These are phyloP conservation scores for Zeus faber DNA, from an alignment of 2,113 vertebrate species.

Conservation along the genomic window DNA sequence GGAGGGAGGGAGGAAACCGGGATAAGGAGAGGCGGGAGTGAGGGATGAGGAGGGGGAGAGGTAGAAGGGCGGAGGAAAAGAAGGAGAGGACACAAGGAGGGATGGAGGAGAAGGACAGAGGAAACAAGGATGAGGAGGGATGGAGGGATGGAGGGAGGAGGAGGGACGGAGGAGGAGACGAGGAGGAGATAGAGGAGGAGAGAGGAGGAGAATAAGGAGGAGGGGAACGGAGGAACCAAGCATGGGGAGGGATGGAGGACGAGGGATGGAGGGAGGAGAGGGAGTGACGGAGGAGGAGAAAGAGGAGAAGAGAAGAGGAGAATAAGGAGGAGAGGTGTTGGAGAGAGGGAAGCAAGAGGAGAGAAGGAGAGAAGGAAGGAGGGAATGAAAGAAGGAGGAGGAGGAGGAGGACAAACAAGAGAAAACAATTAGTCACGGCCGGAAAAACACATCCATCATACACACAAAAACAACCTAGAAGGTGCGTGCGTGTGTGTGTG, in stretches of 20 bases:
- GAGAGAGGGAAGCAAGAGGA: too few species aligned
- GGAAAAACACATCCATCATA: too few species aligned
- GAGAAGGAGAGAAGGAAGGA: conserved; percentile 15
- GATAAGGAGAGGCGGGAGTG: neutral
- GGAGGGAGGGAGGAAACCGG: neutral
- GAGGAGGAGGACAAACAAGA: neutral
- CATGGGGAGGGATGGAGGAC: neutral
- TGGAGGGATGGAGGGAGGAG: too few species aligned
- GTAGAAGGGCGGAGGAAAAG: neutral
- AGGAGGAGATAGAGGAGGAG: too few species aligned
- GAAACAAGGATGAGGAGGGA: conserved; percentile 1
- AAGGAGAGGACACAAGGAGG: neutral
- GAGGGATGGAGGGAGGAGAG: neutral
- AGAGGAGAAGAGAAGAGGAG: too few species aligned
- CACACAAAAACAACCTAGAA: neutral
- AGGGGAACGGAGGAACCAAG: too few species aligned
- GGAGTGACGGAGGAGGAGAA: too few species aligned
- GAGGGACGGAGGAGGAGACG: too few species aligned
- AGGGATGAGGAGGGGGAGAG: neutral
- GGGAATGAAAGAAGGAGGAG: neutral
- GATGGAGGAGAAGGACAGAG: neutral
- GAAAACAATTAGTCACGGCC: neutral
- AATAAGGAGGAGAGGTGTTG: too few species aligned
- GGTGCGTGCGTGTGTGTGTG: conserved; percentile 5
- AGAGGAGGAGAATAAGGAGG: too few species aligned